Conservation (phyloP, 2,888 invertebrate species). For the Cantharis rufa region DNA sequence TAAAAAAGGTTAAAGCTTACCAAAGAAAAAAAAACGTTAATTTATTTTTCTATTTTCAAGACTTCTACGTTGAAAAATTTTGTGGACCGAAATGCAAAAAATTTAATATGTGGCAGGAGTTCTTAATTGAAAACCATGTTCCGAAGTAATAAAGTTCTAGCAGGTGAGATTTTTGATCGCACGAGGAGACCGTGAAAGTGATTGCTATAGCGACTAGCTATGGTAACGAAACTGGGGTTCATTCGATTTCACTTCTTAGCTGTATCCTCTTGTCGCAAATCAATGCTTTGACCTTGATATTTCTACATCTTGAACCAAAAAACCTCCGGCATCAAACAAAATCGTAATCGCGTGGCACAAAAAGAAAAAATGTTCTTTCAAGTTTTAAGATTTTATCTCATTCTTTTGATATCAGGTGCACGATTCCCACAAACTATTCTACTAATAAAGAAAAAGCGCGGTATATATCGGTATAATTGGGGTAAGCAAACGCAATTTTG, state of each 20-base stretch:
- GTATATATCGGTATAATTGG: background rate
- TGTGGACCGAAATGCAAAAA: background rate
- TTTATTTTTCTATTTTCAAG: too few species aligned
- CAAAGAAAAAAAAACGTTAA: too few species aligned
- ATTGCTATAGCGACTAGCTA: conserved; percentile 54
- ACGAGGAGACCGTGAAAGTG: conserved; percentile 45
- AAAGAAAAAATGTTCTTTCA: background rate
- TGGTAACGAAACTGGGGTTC: conserved; percentile 50
- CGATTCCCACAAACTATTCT: background rate
- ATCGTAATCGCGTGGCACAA: background rate
- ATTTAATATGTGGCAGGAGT: background rate
- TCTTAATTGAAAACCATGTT: background rate
- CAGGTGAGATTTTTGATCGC: conserved; percentile 1
- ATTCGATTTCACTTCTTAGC: conserved; percentile 45
- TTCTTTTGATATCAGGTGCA: background rate
- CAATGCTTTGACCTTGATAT: conserved; percentile 38
- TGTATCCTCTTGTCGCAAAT: conserved; percentile 39
- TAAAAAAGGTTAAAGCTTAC: too few species aligned
- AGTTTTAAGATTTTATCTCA: background rate
- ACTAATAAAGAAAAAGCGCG: background rate
- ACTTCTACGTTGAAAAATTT: background rate
- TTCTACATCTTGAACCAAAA: background rate
- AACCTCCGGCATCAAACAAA: background rate
- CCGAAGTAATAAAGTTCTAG: background rate
- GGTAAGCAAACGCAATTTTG: background rate